Base-by-base conservation (phyloP, 2,797 vertebrate species). In the Telmatherina bonti region DNA sequence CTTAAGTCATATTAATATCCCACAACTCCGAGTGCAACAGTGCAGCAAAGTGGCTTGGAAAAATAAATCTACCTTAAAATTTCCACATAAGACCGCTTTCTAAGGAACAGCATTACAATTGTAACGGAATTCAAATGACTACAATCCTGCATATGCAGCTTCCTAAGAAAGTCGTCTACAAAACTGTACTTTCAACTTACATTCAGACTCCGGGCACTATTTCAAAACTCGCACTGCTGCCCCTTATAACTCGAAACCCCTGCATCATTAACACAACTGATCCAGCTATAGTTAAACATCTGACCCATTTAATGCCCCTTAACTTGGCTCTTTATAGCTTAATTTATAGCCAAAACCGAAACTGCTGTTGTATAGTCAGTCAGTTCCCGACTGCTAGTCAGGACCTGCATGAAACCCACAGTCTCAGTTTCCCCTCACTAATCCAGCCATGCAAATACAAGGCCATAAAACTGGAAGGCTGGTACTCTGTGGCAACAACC, bases 391-490 rank as follows among this genome's bases (percentile, higher is more conserved):
- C 63, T 11, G 15, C 75, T 57, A 72, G 75, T 74, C 69, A 55
- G 57, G 65, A 72, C 56, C 58, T 73, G 60, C 13, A 26, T 62
- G 83, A 75, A 75, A 80, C 88, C 84, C 83, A 81, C 82, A 85
- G 57, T 74, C n/a, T 83, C 78, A 67, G 83, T 64, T 84, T 79
- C 82, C 79, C 18, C 83, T 59, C 61, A 51, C 74, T 92, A 94
- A 92, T 82, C 88, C 86, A 76, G 72, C 81, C 82, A 77, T 76
- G 76, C 78, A 89, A 85, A 92, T 84, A 89, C 70, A 89, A 84
- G 91, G 79, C 85, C 74, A 78, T 93, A 93, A 93, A 93, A 76
- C 85, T 90, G 74, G 72, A 81, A 81, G 79, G 75, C 88, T 90
- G 85, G 86, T 85, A 91, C 87, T 79, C 66, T 54, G 72, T 84